Percentiles rank a stretch among this genome's conserved stretches.
These are phyloP conservation scores for Heteromurus nitidus DNA, from an alignment of 2,888 invertebrate species.

Conservation along the genomic window DNA sequence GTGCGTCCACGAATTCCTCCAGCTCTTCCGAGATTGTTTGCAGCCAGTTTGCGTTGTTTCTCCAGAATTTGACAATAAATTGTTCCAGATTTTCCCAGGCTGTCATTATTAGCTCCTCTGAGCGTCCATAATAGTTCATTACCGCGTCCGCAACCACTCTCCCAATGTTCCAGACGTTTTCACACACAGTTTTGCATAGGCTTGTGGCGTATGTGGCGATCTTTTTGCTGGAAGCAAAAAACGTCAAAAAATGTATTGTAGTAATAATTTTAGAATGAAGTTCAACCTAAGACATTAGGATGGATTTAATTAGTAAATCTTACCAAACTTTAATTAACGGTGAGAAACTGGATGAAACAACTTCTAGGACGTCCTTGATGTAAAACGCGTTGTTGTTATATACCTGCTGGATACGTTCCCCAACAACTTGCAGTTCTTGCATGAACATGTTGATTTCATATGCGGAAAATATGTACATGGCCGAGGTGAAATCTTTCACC, in stretches of 20 bases:
- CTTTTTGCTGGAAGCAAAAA: no score
- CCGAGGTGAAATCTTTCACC: conserved; percentile 7
- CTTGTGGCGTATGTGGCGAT: no score
- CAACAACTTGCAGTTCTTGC: conserved; percentile 68
- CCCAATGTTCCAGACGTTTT: conserved; percentile 30
- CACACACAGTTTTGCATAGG: conserved; percentile 32
- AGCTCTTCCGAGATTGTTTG: conserved; percentile 49
- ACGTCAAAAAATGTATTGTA: no score
- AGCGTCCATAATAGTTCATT: conserved; percentile 59
- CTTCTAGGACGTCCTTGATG: conserved; percentile 69
- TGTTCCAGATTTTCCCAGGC: conserved; percentile 66
- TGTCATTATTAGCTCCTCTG: conserved; percentile 66
- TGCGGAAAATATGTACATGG: conserved; percentile 32
- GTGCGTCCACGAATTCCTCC: conserved; percentile 57
- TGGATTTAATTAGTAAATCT: no score
- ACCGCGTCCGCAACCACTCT: conserved; percentile 1
- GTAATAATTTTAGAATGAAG: no score
- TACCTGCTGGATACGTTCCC: conserved; percentile 62
- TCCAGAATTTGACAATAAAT: conserved; percentile 55
- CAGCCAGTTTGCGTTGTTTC: conserved; percentile 52
- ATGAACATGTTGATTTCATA: conserved; percentile 57
- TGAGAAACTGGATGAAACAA: conserved; percentile 34
- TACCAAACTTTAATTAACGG: conserved; percentile 31
- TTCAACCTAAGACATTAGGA: no score
- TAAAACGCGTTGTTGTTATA: conserved; percentile 74